Evolutionary conservation across 2,797 vertebrate species (phyloP).

Genomic region (Chaetophractus vellerosus): DNA sequence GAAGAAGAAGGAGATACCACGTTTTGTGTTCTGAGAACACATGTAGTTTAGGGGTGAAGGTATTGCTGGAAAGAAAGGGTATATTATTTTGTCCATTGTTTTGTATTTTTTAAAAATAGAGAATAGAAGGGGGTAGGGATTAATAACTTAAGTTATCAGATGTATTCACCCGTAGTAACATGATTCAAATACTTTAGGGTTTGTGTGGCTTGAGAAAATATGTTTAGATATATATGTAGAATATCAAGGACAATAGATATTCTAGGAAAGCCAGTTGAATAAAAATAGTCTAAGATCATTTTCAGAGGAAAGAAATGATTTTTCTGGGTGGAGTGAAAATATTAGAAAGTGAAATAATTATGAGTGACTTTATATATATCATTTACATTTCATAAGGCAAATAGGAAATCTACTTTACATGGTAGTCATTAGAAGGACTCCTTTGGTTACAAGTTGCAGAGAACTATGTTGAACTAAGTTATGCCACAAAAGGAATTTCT

Average conservation of each 20-base stretch:
- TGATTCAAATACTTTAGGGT: not conserved
- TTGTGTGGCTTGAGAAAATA: not conserved
- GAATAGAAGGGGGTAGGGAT: not conserved
- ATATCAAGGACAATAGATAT: not conserved
- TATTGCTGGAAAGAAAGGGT: not conserved
- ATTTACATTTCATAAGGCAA: not conserved
- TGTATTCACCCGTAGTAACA: not conserved
- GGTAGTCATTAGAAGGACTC: not conserved
- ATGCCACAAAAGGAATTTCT: not conserved
- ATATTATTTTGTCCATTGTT: not conserved
- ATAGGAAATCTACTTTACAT: not conserved
- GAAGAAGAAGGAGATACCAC: not conserved
- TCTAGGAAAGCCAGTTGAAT: not conserved
- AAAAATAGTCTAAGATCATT: not conserved
- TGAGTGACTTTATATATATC: not conserved
- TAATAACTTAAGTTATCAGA: not conserved
- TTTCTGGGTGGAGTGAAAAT: not conserved
- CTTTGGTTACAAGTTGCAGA: not conserved
- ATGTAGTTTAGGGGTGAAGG: not conserved
- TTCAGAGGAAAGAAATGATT: not conserved
- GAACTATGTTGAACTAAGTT: not conserved
- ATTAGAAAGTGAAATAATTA: not conserved
- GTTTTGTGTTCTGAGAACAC: not conserved
- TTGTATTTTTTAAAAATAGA: not conserved
- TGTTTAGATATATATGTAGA: not conserved